Conservation (phyloP, 2,888 invertebrate genomes). For the Caradrina clavipalpis region DNA sequence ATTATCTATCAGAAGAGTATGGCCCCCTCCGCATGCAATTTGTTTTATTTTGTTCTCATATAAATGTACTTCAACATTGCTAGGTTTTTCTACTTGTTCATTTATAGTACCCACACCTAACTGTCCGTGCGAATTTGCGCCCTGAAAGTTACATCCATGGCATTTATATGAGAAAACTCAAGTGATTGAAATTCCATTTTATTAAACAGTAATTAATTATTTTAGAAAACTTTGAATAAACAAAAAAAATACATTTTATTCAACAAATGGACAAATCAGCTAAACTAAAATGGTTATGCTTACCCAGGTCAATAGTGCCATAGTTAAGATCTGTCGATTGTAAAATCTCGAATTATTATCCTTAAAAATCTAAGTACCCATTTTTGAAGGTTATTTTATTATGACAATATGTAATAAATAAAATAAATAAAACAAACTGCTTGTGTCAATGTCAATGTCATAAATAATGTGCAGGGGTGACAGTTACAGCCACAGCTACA, state of each 20-base stretch:
- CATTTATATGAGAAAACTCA: not conserved
- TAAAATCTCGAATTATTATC: conserved; percentile 6
- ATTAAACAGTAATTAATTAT: too few relatives aligned
- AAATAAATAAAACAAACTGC: too few relatives aligned
- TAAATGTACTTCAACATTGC: conserved; percentile 79
- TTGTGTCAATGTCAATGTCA: too few relatives aligned
- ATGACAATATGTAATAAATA: too few relatives aligned
- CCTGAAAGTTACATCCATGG: conserved; percentile 87
- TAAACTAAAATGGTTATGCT: conserved; percentile 58
- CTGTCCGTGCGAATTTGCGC: conserved; percentile 96
- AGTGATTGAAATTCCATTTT: too few relatives aligned
- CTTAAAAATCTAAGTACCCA: not conserved
- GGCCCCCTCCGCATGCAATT: conserved; percentile 95
- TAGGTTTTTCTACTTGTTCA: conserved; percentile 93
- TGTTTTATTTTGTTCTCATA: conserved; percentile 90
- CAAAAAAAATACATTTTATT: not conserved
- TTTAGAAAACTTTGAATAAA: not conserved
- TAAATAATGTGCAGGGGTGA: too few relatives aligned
- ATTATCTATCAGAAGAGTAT: conserved; percentile 93
- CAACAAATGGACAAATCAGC: not conserved
- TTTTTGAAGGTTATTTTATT: not conserved
- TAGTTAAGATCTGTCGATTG: conserved; percentile 43
- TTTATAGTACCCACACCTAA: conserved; percentile 93
- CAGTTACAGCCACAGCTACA: too few relatives aligned
- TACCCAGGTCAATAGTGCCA: conserved; percentile 85